Evolutionary conservation across 2,888 invertebrate species (phyloP).

Genomic region (Fabriciana adippe): DNA sequence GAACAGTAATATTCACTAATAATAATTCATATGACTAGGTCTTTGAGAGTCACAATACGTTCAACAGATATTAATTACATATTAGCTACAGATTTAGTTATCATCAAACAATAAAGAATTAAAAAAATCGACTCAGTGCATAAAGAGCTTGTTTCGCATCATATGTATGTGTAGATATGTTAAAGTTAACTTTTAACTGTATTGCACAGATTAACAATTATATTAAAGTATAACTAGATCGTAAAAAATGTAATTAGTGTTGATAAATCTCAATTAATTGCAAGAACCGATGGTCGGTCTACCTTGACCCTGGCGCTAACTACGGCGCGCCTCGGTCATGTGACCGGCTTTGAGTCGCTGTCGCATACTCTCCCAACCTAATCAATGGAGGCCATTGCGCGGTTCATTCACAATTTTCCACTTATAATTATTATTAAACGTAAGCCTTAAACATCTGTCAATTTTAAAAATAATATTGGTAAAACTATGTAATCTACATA

Average conservation of each 20-base stretch:
- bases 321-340: constrained; percentile 51
- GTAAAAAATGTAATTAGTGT: constrained; percentile 39
- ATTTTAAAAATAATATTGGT: too few relatives aligned
- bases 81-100: too few relatives aligned
- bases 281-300: constrained; percentile 44
- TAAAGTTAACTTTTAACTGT: too few relatives aligned
- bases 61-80: too few relatives aligned
- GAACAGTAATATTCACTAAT: too few relatives aligned
- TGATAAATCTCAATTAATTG: constrained; percentile 37
- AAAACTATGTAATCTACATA: too few relatives aligned
- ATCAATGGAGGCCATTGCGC: constrained; percentile 31
- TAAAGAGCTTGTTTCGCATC: too few relatives aligned
- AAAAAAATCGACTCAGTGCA: too few relatives aligned
- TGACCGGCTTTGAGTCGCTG: constrained; percentile 45
- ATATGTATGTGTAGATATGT: too few relatives aligned
- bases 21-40: too few relatives aligned
- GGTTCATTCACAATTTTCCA: constrained; percentile 16
- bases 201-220: constrained; percentile 12
- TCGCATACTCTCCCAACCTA: constrained; percentile 37
- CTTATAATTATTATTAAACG: background rate
- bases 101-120: too few relatives aligned
- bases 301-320: constrained; percentile 55
- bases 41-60: too few relatives aligned
- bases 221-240: constrained; percentile 32
- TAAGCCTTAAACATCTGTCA: background rate